Conservation (phyloP, 2,113 vertebrate species). For the Leucopsar rothschildi region DNA sequence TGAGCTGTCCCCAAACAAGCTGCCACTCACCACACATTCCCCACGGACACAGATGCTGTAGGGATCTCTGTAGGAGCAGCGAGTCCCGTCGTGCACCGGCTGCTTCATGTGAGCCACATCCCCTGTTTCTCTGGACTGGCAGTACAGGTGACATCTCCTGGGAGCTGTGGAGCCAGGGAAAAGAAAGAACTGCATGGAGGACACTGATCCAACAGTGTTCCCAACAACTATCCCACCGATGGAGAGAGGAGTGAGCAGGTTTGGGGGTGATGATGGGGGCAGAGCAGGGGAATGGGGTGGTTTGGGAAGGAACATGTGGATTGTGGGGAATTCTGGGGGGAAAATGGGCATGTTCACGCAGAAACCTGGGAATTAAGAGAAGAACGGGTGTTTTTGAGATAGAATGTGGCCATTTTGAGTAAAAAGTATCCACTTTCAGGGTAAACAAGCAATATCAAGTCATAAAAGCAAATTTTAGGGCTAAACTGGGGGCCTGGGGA, state of each 20-base stretch:
- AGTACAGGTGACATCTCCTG: constrained; percentile 94
- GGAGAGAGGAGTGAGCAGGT: background rate
- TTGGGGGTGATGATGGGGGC: background rate
- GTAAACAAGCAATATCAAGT: background rate
- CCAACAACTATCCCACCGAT: background rate
- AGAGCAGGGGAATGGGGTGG: background rate
- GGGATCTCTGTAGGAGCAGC: constrained; percentile 92
- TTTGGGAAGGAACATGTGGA: background rate
- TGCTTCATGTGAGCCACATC: constrained; percentile 91
- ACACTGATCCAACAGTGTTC: background rate
- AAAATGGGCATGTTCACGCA: background rate
- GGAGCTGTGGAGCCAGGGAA: constrained; percentile 69
- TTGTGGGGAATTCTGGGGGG: too few species aligned
- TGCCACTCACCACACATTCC: constrained; percentile 90
- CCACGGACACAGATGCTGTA: constrained; percentile 94
- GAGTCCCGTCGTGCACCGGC: constrained; percentile 90
- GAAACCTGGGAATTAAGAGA: background rate
- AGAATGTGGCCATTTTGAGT: background rate
- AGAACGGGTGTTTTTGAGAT: background rate
- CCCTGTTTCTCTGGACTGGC: constrained; percentile 88
- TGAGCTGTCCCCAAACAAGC: background rate
- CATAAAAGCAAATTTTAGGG: background rate
- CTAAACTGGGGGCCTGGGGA: background rate
- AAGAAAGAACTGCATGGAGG: background rate
- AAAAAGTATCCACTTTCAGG: background rate